phyloP scores from a whole-genome alignment of 2,797 vertebrate genomes.

The Labeo calbasu region DNA sequence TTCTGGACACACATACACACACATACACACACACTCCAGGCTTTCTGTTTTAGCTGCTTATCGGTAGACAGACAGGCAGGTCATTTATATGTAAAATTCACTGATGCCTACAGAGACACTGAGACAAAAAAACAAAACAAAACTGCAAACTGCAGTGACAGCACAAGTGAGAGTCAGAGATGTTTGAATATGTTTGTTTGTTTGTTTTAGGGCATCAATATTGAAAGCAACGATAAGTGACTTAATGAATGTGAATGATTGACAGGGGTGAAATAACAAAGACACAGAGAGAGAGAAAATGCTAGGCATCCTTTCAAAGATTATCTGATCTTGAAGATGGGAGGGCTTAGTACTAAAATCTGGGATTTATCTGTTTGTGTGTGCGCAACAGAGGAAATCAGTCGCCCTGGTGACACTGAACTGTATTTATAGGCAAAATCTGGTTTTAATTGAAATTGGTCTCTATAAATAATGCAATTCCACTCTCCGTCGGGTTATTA shows the following conservation, averaged over 20 bases:
- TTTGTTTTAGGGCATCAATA: constrained; percentile 31
- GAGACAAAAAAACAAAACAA: not conserved
- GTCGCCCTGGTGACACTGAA: constrained; percentile 59
- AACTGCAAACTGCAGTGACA: constrained; percentile 22
- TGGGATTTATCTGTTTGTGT: constrained; percentile 28
- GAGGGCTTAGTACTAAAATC: constrained; percentile 47
- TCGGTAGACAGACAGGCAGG: constrained; percentile 68
- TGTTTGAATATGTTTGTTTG: constrained; percentile 20
- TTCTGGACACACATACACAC: not conserved
- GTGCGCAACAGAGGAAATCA: not conserved
- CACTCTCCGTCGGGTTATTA: constrained; percentile 37
- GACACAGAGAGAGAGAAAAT: constrained; percentile 5
- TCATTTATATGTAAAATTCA: constrained; percentile 79
- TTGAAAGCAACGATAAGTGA: constrained; percentile 22
- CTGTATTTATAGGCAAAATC: constrained; percentile 75
- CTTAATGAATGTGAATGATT: constrained; percentile 24
- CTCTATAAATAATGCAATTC: constrained; percentile 76
- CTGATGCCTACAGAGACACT: constrained; percentile 66
- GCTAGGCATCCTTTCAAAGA: constrained; percentile 64
- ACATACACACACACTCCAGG: not conserved
- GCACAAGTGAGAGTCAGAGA: not conserved
- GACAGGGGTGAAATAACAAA: constrained; percentile 20
- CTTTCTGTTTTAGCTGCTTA: constrained; percentile 48
- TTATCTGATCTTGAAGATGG: constrained; percentile 80
- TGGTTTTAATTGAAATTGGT: constrained; percentile 77